Evolutionary conservation across 1,140 invertebrate genomes (phyloP).

Genomic region (Eriocheir sinensis): DNA sequence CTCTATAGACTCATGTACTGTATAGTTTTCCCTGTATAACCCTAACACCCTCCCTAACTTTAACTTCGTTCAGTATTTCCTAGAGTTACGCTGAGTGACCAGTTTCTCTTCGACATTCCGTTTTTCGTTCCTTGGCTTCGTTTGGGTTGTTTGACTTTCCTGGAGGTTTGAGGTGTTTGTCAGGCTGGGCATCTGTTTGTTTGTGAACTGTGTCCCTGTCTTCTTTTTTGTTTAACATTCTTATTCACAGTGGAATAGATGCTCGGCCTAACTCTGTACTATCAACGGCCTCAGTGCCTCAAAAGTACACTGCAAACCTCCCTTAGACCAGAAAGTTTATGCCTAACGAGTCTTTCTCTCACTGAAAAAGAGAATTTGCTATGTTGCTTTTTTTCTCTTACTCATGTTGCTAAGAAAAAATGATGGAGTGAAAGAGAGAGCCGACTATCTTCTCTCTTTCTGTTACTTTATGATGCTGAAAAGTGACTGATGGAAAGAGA

Average conservation of each 20-base stretch:
- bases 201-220: no score
- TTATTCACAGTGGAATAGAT: no score
- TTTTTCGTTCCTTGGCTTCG: not conserved
- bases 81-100: not conserved
- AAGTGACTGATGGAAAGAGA: no score
- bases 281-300: not conserved
- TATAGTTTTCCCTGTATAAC: not conserved
- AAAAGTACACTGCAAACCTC: not conserved
- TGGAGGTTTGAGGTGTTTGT: not conserved
- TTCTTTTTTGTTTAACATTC: no score
- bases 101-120: not conserved
- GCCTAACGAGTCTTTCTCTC: not conserved
- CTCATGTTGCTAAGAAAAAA: no score
- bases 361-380: no score
- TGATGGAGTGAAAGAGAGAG: no score
- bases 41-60: not conserved
- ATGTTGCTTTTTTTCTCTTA: no score
- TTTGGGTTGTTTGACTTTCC: not conserved
- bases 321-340: not conserved
- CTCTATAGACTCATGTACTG: not conserved
- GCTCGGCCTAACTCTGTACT: no score
- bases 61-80: slow-evolving; percentile 41
- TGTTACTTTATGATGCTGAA: no score
- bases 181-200: no score
- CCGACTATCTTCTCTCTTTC: no score